Percentiles rank a stretch among this genome's conserved stretches.
Evolutionary conservation across 2,888 invertebrate genomes (phyloP).

Genomic region (Falcaria lacertinaria): DNA sequence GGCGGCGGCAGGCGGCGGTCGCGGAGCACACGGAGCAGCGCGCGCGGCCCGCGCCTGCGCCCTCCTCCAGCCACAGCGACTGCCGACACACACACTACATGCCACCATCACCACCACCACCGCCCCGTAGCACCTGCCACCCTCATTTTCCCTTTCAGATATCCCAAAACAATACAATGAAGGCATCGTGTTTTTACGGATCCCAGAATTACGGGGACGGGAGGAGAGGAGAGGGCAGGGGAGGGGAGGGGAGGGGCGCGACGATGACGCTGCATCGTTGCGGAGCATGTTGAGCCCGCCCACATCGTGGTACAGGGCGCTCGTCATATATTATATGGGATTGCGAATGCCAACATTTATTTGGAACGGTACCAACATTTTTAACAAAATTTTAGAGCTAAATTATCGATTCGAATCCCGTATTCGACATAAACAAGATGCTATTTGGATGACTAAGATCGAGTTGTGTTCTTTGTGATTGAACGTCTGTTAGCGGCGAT

Average conservation of each 20-base stretch:
- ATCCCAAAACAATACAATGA: too few relatives aligned
- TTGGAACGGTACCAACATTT: background rate
- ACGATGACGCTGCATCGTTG: background rate
- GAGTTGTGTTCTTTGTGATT: too few relatives aligned
- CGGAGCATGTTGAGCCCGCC: too few relatives aligned
- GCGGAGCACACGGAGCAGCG: slow-evolving; percentile 54
- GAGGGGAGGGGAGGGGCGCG: slow-evolving; percentile 1
- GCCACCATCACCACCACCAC: background rate
- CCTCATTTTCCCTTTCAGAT: too few relatives aligned
- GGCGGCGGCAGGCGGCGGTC: slow-evolving; percentile 55
- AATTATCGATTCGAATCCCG: background rate
- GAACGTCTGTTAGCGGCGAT: too few relatives aligned
- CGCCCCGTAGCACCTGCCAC: too few relatives aligned
- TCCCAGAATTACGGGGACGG: too few relatives aligned
- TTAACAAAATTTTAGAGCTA: background rate
- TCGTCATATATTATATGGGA: too few relatives aligned
- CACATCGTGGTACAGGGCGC: too few relatives aligned
- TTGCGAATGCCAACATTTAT: background rate
- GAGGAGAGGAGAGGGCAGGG: background rate
- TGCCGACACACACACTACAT: slow-evolving; percentile 41
- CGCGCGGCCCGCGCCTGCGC: slow-evolving; percentile 35
- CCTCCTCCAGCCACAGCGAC: slow-evolving; percentile 82
- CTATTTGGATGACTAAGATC: too few relatives aligned
- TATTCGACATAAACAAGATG: too few relatives aligned
- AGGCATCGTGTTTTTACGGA: too few relatives aligned